Conservation (phyloP, 2,888 invertebrate genomes). For the Mythimna vitellina region DNA sequence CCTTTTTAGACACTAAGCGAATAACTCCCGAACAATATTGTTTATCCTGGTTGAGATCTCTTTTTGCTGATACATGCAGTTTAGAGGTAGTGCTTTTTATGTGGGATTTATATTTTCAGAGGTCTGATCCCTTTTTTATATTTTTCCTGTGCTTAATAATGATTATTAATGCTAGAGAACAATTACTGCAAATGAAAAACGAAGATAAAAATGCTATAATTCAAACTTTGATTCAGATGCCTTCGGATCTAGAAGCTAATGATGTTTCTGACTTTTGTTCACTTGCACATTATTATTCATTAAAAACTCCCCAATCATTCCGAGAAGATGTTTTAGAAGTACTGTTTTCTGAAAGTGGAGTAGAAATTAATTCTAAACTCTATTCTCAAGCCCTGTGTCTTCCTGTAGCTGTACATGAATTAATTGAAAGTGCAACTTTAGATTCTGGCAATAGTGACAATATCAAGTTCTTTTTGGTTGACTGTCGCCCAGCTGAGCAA, state of each 20-base stretch:
- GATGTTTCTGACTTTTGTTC: constrained; percentile 99
- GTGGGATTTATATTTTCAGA: constrained; percentile 99
- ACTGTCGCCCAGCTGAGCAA: constrained; percentile 98
- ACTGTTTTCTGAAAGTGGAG: constrained; percentile 90
- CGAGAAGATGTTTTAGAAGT: constrained; percentile 94
- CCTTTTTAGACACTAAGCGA: constrained; percentile 98
- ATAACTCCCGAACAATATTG: constrained; percentile 98
- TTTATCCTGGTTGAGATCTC: constrained; percentile 96
- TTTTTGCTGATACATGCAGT: constrained; percentile 97
- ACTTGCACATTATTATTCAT: constrained; percentile 98
- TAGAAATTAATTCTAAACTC: constrained; percentile 91
- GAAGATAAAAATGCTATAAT: constrained; percentile 93
- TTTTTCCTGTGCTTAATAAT: constrained; percentile 98
- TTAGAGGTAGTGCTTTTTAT: constrained; percentile 96
- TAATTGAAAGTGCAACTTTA: constrained; percentile 95
- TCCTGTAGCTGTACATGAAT: constrained; percentile 98
- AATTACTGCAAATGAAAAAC: constrained; percentile 94
- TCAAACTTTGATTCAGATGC: constrained; percentile 93
- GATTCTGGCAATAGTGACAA: constrained; percentile 92
- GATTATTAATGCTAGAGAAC: constrained; percentile 97
- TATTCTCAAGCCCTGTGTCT: constrained; percentile 97
- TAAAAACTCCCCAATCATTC: constrained; percentile 98
- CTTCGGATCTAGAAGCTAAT: constrained; percentile 96
- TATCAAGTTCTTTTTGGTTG: constrained; percentile 98
- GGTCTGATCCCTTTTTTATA: constrained; percentile 98